phyloP scores from a whole-genome alignment of 2,797 vertebrate genomes.

The Pangasius sanitwongsei region DNA sequence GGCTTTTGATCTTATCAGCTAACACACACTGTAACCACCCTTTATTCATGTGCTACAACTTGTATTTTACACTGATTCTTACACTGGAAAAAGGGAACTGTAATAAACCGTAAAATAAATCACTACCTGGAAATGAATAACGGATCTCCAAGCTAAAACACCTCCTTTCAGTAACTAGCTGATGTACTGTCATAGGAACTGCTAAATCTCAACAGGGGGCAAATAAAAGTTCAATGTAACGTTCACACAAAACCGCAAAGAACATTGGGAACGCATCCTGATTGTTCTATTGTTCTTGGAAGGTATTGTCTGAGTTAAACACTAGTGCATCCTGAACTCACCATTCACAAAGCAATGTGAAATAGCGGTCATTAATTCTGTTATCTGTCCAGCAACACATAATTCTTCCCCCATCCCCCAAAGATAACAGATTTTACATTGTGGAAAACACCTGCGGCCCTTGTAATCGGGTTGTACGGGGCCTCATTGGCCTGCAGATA shows the following conservation, averaged over 20 bases:
- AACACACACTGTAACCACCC: not conserved
- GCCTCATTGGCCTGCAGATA: constrained; percentile 46
- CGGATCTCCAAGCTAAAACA: not conserved
- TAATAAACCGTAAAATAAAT: not conserved
- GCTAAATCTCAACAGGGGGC: not conserved
- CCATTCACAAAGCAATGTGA: not conserved
- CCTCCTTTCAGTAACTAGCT: not conserved
- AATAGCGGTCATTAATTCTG: constrained; percentile 1
- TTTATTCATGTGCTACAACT: not conserved
- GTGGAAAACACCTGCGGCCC: constrained; percentile 19
- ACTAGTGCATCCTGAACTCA: not conserved
- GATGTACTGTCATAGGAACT: not conserved
- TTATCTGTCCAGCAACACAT: not conserved
- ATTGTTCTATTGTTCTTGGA: not conserved
- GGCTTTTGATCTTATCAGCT: not conserved
- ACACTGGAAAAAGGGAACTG: not conserved
- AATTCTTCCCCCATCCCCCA: not conserved
- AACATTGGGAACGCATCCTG: not conserved
- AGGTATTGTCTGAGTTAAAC: not conserved
- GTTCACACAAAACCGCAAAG: not conserved
- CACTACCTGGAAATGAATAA: not conserved
- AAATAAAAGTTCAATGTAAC: not conserved
- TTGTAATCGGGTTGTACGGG: constrained; percentile 28
- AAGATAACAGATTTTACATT: constrained; percentile 29
- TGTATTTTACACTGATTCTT: not conserved